phyloP scores from a whole-genome alignment of 2,888 invertebrate species.

The Drosophila lacicola region DNA sequence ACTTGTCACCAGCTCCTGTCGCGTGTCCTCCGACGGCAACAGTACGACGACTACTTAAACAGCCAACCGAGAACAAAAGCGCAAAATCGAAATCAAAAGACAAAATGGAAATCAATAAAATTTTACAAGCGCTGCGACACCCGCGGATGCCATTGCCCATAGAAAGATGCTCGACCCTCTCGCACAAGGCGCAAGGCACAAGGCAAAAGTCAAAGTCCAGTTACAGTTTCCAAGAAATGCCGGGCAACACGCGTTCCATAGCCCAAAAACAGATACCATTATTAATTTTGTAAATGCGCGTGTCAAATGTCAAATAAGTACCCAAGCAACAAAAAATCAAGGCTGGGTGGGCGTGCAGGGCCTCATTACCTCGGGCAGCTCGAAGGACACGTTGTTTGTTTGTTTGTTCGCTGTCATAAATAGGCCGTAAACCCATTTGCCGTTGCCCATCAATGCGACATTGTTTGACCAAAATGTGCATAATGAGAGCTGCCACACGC shows the following conservation, averaged over 20 bases:
- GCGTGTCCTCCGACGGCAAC: constrained; percentile 77
- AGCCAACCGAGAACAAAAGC: constrained; percentile 38
- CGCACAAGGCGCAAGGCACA: neutral
- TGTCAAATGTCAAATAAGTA: constrained; percentile 67
- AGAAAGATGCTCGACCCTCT: constrained; percentile 6
- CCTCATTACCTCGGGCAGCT: constrained; percentile 48
- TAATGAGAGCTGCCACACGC: constrained; percentile 84
- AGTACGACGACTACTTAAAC: constrained; percentile 79
- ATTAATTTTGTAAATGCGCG: constrained; percentile 77
- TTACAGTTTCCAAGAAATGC: constrained; percentile 29
- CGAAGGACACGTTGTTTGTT: constrained; percentile 54
- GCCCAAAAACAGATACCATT: constrained; percentile 57
- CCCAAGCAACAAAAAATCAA: constrained; percentile 56
- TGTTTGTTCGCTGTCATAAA: constrained; percentile 24
- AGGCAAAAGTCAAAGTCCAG: constrained; percentile 37
- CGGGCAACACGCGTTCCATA: constrained; percentile 54
- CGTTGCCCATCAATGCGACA: constrained; percentile 59
- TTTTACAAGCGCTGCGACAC: constrained; percentile 69
- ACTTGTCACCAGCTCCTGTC: constrained; percentile 80
- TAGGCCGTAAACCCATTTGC: constrained; percentile 65
- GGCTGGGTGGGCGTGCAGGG: constrained; percentile 46
- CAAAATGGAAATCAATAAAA: constrained; percentile 70
- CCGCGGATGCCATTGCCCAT: constrained; percentile 57
- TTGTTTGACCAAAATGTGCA: constrained; percentile 71
- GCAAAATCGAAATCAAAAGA: constrained; percentile 55